Evolutionary conservation across 1,140 invertebrate genomes (phyloP).

Genomic region (Ditylenchus dipsaci): DNA sequence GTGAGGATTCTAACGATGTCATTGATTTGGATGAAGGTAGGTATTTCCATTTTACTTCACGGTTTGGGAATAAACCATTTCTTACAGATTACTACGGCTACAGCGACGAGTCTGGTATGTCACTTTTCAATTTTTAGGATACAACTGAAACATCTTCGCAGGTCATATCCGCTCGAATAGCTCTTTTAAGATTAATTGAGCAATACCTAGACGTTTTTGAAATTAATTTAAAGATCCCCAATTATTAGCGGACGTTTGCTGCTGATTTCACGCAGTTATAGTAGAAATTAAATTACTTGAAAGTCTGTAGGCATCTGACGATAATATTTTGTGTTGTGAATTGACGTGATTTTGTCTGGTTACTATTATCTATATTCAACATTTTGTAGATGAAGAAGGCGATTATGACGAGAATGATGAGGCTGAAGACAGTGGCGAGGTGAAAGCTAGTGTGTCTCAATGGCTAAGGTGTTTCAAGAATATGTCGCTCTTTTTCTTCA

Average conservation of each 20-base stretch:
- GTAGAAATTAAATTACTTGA: no score
- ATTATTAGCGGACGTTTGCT: no score
- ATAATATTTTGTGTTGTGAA: no score
- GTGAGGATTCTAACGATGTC: slow-evolving; percentile 26
- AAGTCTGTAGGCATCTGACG: no score
- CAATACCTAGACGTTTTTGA: no score
- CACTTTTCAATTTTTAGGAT: slow-evolving; percentile 6
- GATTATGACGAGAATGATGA: slow-evolving; percentile 48
- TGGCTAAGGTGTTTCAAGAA: background rate
- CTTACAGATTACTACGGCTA: slow-evolving; percentile 49
- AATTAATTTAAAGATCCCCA: no score
- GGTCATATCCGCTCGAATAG: no score
- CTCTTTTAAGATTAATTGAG: no score
- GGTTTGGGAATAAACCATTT: background rate
- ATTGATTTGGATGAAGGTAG: slow-evolving; percentile 42
- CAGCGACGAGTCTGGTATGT: slow-evolving; percentile 64
- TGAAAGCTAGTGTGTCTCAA: slow-evolving; percentile 35
- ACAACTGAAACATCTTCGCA: no score
- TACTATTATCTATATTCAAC: background rate
- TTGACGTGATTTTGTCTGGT: background rate
- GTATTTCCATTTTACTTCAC: background rate
- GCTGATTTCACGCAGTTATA: no score
- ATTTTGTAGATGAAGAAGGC: slow-evolving; percentile 32
- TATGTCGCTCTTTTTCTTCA: background rate
- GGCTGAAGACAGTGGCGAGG: slow-evolving; percentile 47